These are phyloP conservation scores for Aleiodes alternator DNA, from an alignment of 2,888 invertebrate genomes.

Conservation along the genomic window DNA sequence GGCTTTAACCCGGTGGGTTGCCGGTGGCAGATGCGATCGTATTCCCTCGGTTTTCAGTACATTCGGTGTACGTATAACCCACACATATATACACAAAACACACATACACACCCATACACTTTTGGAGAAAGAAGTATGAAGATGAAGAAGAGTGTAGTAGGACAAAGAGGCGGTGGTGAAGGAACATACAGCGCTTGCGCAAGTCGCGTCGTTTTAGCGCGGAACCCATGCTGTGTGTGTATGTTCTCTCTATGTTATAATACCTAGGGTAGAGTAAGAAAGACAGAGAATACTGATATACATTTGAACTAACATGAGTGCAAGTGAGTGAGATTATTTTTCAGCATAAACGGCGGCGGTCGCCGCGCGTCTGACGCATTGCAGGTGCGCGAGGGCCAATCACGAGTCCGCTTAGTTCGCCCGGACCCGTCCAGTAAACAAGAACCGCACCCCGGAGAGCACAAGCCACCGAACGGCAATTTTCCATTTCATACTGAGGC, in stretches of 20 bases:
- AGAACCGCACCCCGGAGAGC: conserved; percentile 78
- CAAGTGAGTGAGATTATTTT: no score
- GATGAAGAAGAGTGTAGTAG: no score
- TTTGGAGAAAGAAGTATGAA: no score
- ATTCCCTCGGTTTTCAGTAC: conserved; percentile 70
- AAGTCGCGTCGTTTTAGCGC: conserved; percentile 77
- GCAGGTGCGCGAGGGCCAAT: conserved; percentile 90
- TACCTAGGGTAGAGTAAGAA: no score
- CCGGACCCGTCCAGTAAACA: conserved; percentile 82
- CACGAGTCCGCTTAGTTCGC: conserved; percentile 78
- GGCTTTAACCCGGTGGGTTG: conserved; percentile 72
- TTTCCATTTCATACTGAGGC: neutral
- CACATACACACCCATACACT: no score
- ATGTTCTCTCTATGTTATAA: no score
- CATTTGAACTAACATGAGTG: no score
- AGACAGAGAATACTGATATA: no score
- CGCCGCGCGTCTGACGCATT: conserved; percentile 81
- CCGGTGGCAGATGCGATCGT: conserved; percentile 80
- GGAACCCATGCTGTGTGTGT: conserved; percentile 41
- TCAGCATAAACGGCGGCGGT: conserved; percentile 55
- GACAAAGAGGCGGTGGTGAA: no score
- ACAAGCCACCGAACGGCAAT: conserved; percentile 20
- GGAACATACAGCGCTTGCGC: conserved; percentile 16
- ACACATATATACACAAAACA: no score
- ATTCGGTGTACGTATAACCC: no score